Conservation (phyloP, 2,888 invertebrate genomes). For the Dorcus parallelipipedus region DNA sequence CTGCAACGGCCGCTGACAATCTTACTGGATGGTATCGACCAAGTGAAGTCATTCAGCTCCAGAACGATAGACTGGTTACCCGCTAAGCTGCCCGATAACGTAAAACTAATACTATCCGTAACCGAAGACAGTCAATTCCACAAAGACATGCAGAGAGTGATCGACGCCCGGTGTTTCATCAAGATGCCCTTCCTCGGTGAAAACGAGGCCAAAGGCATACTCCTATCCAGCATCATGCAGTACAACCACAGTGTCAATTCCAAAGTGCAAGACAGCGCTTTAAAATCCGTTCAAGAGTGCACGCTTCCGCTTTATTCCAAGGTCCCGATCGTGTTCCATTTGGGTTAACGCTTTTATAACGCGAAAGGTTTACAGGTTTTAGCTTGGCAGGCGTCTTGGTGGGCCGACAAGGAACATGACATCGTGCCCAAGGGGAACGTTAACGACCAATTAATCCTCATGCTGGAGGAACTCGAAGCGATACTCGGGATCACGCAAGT, state of each 20-base stretch:
- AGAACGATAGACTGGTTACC: constrained; percentile 75
- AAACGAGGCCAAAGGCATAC: constrained; percentile 52
- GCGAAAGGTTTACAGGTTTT: constrained; percentile 47
- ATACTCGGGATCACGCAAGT: constrained; percentile 66
- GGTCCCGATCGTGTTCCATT: constrained; percentile 42
- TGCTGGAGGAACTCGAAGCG: constrained; percentile 66
- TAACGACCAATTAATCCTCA: constrained; percentile 61
- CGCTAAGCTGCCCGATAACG: constrained; percentile 65
- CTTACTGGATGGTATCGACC: constrained; percentile 74
- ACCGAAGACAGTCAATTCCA: constrained; percentile 56
- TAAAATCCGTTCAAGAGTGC: constrained; percentile 60
- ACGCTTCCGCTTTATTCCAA: constrained; percentile 69
- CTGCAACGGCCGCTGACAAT: constrained; percentile 63
- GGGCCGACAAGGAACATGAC: constrained; percentile 56
- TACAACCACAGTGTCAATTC: constrained; percentile 61
- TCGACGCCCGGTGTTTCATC: constrained; percentile 40
- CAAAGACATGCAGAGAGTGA: constrained; percentile 41
- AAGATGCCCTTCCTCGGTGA: constrained; percentile 54
- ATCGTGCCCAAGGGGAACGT: constrained; percentile 56
- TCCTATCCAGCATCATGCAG: constrained; percentile 56
- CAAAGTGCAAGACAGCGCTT: constrained; percentile 56
- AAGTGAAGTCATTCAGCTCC: constrained; percentile 56
- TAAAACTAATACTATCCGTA: constrained; percentile 73
- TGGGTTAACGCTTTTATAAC: not conserved
- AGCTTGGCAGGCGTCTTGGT: constrained; percentile 62